Evolutionary conservation across 2,113 vertebrate genomes (phyloP).

Genomic region (Argyrosomus japonicus): DNA sequence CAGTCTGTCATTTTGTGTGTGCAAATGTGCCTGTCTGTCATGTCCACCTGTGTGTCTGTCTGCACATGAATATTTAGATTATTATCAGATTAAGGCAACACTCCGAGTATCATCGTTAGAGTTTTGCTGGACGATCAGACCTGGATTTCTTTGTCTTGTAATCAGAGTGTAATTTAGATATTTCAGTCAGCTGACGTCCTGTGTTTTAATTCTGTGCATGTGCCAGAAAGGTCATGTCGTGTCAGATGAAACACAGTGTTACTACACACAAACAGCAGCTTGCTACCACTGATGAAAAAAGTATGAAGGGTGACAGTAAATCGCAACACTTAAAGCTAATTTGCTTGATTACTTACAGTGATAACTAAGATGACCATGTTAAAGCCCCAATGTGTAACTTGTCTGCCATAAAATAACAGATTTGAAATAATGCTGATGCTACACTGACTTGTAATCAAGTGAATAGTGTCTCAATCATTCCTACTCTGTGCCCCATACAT

Average conservation of each 20-base stretch:
- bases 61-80: background rate
- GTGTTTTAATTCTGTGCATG: conserved; percentile 7
- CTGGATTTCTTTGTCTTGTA: background rate
- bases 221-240: conserved; percentile 4
- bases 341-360: background rate
- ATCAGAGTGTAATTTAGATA: background rate
- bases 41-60: background rate
- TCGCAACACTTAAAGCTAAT: background rate
- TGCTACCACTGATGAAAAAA: background rate
- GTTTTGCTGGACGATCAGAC: background rate
- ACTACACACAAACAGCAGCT: conserved; percentile 4
- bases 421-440: too few species aligned
- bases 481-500: too few species aligned
- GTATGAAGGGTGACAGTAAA: background rate
- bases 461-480: too few species aligned
- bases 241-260: conserved; percentile 14
- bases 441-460: too few species aligned
- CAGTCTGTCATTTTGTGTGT: background rate
- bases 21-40: background rate
- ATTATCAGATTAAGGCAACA: background rate
- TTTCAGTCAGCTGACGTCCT: background rate
- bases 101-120: background rate
- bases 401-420: too few species aligned
- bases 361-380: background rate
- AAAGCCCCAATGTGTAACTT: too few species aligned